phyloP scores from a whole-genome alignment of 2,888 invertebrate genomes.

The Polyommatus icarus region DNA sequence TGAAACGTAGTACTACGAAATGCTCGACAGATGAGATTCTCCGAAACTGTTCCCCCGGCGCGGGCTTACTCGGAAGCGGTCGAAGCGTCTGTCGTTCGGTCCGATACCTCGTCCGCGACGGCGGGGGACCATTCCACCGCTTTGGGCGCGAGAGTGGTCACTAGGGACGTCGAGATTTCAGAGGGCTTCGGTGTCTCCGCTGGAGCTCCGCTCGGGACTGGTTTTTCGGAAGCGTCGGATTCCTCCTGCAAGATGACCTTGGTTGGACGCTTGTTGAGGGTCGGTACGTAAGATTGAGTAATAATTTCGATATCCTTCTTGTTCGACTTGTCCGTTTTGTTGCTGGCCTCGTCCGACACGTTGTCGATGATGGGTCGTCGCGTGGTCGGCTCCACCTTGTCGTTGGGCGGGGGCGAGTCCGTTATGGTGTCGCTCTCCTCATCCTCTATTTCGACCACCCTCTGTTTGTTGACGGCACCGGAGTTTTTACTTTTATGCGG shows the following conservation, averaged over 20 bases:
- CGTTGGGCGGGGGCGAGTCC: conserved; percentile 63
- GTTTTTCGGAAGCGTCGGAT: conserved; percentile 38
- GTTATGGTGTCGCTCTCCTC: conserved; percentile 64
- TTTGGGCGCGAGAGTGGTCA: conserved; percentile 11
- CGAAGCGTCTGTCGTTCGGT: conserved; percentile 45
- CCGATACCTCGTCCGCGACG: conserved; percentile 41
- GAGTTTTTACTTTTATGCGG: conserved; percentile 61
- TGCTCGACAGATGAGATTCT: conserved; percentile 71
- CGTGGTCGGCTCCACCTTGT: conserved; percentile 68
- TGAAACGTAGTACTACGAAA: conserved; percentile 75
- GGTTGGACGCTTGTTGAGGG: conserved; percentile 62
- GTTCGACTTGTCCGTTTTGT: conserved; percentile 50
- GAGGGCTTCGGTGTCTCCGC: neutral
- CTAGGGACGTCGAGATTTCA: neutral
- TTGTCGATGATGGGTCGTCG: conserved; percentile 69
- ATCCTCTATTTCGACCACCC: conserved; percentile 66
- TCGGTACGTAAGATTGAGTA: conserved; percentile 66
- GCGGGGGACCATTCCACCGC: conserved; percentile 36
- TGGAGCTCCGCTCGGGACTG: neutral
- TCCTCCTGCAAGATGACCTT: conserved; percentile 62
- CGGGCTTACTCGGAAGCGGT: conserved; percentile 49
- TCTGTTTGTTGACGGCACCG: conserved; percentile 53
- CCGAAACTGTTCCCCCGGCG: conserved; percentile 44
- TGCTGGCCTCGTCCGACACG: conserved; percentile 58
- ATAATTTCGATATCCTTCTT: conserved; percentile 71